These are phyloP conservation scores for Synanthedon andrenaeformis DNA, from an alignment of 2,888 invertebrate genomes.

Conservation along the genomic window DNA sequence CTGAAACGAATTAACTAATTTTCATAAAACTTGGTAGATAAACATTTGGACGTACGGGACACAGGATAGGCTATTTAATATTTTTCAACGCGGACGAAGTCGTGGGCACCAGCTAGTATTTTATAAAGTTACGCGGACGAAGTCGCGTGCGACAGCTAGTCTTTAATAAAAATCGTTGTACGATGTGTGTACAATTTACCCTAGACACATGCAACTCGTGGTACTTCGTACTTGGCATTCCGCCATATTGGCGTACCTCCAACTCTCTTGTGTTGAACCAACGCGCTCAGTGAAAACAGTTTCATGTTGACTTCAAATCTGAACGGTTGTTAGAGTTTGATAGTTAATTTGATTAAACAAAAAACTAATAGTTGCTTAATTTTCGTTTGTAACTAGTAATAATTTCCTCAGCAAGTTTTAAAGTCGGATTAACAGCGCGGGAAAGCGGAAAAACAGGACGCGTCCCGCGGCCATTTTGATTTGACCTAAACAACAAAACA, in stretches of 20 bases:
- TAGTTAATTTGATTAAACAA: constrained; percentile 12
- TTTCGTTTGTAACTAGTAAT: constrained; percentile 1
- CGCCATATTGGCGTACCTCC: constrained; percentile 62
- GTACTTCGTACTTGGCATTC: constrained; percentile 68
- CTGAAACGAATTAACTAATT: no score
- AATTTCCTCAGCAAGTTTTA: constrained; percentile 4
- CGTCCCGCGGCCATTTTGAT: no score
- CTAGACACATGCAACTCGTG: constrained; percentile 10
- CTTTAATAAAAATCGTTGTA: no score
- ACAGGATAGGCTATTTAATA: no score
- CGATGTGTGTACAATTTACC: constrained; percentile 13
- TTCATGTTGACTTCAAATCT: constrained; percentile 29
- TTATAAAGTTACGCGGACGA: no score
- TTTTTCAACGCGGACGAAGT: no score
- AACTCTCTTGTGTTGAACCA: constrained; percentile 22
- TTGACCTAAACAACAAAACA: background rate
- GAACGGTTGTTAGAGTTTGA: constrained; percentile 30
- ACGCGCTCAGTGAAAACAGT: constrained; percentile 32
- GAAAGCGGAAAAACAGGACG: constrained; percentile 8
- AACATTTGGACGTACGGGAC: no score
- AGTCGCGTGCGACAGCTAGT: no score
- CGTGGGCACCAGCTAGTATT: no score
- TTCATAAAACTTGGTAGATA: no score
- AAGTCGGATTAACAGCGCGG: constrained; percentile 18
- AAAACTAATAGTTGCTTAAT: constrained; percentile 11